These are phyloP conservation scores for Nowickia ferox DNA, from an alignment of 2,888 invertebrate genomes.

Conservation along the genomic window DNA sequence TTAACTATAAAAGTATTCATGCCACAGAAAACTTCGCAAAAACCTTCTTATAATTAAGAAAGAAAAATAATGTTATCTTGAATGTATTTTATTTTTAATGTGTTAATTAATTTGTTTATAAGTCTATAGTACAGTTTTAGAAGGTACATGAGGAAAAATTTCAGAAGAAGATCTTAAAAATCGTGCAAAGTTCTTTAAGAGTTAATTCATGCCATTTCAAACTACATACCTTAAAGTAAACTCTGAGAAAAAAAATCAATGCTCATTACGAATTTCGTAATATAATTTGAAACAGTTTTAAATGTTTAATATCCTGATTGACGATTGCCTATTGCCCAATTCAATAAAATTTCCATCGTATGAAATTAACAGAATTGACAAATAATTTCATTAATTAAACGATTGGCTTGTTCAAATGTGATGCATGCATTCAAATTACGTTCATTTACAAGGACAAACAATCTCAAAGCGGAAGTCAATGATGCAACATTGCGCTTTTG, in stretches of 20 bases:
- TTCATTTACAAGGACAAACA: constrained; percentile 8
- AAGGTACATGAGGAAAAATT: too few species aligned
- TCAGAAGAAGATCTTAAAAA: too few species aligned
- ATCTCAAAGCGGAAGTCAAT: constrained; percentile 68
- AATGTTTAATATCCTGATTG: constrained; percentile 45
- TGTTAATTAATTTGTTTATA: too few species aligned
- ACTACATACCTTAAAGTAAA: neutral
- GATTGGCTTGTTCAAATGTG: neutral
- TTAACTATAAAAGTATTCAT: neutral
- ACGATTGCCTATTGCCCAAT: neutral
- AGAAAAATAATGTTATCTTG: neutral
- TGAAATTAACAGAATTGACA: neutral
- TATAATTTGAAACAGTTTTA: constrained; percentile 37
- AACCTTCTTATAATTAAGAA: neutral
- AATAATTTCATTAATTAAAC: neutral
- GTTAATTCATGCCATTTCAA: too few species aligned
- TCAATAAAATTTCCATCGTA: neutral
- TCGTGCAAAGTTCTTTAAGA: too few species aligned
- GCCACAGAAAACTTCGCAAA: neutral
- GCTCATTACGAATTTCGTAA: constrained; percentile 5
- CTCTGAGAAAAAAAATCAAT: neutral
- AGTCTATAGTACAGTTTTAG: too few species aligned
- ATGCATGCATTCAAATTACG: neutral
- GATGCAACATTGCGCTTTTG: constrained; percentile 65
- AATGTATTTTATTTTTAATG: neutral